Evolutionary conservation across 2,888 invertebrate species (phyloP).

Genomic region (Calameuta filiformis): DNA sequence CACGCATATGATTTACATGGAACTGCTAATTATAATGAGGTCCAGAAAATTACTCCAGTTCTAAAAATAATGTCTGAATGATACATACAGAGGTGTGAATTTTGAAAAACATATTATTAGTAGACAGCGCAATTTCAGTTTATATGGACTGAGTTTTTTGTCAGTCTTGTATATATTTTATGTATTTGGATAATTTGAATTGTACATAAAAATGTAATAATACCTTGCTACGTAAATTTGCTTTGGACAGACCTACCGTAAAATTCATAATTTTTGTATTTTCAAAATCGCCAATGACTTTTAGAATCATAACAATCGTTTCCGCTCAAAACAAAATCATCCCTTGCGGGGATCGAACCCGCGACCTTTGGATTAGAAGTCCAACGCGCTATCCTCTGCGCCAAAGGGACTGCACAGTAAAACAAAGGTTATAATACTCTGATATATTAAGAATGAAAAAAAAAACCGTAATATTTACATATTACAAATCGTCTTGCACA

Average conservation of each 20-base stretch:
- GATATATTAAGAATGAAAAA: no score
- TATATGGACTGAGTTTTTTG: background rate
- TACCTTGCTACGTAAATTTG: background rate
- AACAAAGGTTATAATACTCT: no score
- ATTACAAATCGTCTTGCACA: no score
- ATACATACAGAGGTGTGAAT: background rate
- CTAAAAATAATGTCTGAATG: background rate
- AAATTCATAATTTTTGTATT: background rate
- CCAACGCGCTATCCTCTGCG: slow-evolving; percentile 46
- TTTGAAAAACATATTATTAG: background rate
- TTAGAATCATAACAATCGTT: background rate
- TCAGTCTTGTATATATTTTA: no score
- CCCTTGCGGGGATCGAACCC: slow-evolving; percentile 46
- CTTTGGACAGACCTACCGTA: background rate
- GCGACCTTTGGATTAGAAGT: slow-evolving; percentile 46
- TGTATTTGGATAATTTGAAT: background rate
- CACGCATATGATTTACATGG: background rate
- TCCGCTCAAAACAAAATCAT: slow-evolving; percentile 15
- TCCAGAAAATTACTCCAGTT: background rate
- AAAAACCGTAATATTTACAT: no score
- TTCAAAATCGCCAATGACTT: background rate
- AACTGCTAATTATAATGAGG: background rate
- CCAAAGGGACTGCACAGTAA: slow-evolving; percentile 33
- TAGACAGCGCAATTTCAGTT: background rate
- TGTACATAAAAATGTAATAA: background rate